Evolutionary conservation across 2,797 vertebrate genomes (phyloP).

Genomic region (Fundulus diaphanus): DNA sequence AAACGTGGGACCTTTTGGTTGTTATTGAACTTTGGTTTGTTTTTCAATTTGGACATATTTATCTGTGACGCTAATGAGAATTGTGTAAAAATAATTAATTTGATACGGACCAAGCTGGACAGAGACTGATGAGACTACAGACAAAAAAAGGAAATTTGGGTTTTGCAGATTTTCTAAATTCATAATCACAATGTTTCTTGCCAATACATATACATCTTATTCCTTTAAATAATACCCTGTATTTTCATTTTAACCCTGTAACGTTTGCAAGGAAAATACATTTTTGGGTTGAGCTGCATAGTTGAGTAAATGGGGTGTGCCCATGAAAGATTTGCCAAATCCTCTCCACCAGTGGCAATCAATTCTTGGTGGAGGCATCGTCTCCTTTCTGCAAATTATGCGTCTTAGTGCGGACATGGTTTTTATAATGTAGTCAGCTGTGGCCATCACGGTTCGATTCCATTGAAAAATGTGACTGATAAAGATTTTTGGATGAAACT

Average conservation of each 20-base stretch:
- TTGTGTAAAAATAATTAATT: background rate
- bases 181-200: too few relatives aligned
- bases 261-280: background rate
- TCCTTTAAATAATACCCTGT: too few relatives aligned
- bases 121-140: background rate
- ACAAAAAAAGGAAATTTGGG: background rate
- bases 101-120: background rate
- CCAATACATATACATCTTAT: background rate
- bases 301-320: background rate
- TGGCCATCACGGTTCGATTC: background rate
- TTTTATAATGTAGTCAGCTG: too few relatives aligned
- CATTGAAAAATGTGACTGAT: background rate
- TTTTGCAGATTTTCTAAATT: background rate
- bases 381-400: too few relatives aligned
- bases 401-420: too few relatives aligned
- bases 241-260: background rate
- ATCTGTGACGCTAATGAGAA: background rate
- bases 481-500: background rate
- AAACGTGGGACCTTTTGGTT: constrained; percentile 38
- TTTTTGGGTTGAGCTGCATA: background rate
- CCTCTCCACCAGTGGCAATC: too few relatives aligned
- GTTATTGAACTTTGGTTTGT: constrained; percentile 26
- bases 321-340: background rate
- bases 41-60: background rate
- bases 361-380: too few relatives aligned